phyloP scores from a whole-genome alignment of 2,113 vertebrate genomes.

The Dipodomys merriami region DNA sequence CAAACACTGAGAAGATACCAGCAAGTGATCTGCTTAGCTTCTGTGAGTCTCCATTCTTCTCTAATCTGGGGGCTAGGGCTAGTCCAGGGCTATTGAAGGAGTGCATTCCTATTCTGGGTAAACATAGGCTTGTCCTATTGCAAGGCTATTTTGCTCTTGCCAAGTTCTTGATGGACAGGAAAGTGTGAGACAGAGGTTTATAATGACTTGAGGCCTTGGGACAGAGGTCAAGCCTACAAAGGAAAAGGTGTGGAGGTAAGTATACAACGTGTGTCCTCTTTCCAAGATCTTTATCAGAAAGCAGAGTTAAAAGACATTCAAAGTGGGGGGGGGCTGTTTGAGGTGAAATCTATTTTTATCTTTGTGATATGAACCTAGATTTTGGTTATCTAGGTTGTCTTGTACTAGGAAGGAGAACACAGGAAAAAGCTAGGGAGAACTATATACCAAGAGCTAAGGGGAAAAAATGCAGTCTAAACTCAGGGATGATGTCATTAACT shows the following conservation, averaged over 20 bases:
- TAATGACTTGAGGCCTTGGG: neutral
- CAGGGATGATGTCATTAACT: neutral
- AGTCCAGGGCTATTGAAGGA: neutral
- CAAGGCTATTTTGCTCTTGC: neutral
- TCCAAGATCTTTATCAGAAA: slow-evolving; percentile 23
- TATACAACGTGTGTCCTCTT: neutral
- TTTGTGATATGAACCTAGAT: neutral
- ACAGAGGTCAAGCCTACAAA: neutral
- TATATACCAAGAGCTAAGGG: neutral
- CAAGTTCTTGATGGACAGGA: neutral
- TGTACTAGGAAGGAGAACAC: neutral
- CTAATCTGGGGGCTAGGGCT: neutral
- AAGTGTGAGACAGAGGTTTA: neutral
- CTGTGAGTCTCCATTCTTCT: too few species aligned
- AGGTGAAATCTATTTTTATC: neutral
- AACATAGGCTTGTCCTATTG: neutral
- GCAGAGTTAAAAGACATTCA: neutral
- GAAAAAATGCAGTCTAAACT: neutral
- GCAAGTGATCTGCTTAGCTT: too few species aligned
- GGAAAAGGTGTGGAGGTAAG: neutral
- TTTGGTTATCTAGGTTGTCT: neutral
- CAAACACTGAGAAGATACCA: too few species aligned
- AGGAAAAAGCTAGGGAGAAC: neutral
- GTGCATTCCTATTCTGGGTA: neutral
- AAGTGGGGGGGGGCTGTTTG: neutral